Conservation (phyloP, 2,888 invertebrate species). For the Diadegma fenestrale region DNA sequence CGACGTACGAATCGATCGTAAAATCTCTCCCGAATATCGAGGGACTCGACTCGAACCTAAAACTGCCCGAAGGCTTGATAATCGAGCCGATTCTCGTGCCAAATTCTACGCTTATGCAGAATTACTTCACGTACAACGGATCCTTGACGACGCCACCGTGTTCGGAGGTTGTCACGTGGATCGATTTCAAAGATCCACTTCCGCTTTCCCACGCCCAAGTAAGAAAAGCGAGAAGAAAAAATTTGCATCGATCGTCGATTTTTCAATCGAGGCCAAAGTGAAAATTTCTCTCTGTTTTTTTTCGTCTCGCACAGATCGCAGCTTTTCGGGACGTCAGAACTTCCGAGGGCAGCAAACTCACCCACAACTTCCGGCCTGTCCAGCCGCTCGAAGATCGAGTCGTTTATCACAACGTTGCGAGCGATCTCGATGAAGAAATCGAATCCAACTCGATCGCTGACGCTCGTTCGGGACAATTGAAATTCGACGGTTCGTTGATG, state of each 20-base stretch:
- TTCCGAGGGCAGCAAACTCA: slow-evolving; percentile 88
- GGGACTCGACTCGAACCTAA: slow-evolving; percentile 85
- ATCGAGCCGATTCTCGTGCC: slow-evolving; percentile 86
- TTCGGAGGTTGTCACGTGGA: slow-evolving; percentile 94
- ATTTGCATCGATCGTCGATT: too few relatives aligned
- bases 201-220: slow-evolving; percentile 89
- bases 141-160: slow-evolving; percentile 95
- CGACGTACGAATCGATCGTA: slow-evolving; percentile 84
- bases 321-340: slow-evolving; percentile 90
- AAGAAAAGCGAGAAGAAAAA: slow-evolving; percentile 51
- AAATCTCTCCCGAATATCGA: slow-evolving; percentile 86
- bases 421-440: slow-evolving; percentile 8
- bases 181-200: slow-evolving; percentile 92
- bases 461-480: slow-evolving; percentile 64
- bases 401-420: slow-evolving; percentile 87
- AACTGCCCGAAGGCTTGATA: slow-evolving; percentile 86
- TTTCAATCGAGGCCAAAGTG: not conserved
- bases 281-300: not conserved
- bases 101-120: slow-evolving; percentile 80
- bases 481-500: slow-evolving; percentile 26
- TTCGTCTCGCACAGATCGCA: slow-evolving; percentile 87
- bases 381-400: slow-evolving; percentile 91
- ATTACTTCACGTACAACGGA: slow-evolving; percentile 94
- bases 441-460: slow-evolving; percentile 31
- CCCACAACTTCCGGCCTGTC: slow-evolving; percentile 93